These are phyloP conservation scores for Machimus rusticus DNA, from an alignment of 2,888 invertebrate species.

Conservation along the genomic window DNA sequence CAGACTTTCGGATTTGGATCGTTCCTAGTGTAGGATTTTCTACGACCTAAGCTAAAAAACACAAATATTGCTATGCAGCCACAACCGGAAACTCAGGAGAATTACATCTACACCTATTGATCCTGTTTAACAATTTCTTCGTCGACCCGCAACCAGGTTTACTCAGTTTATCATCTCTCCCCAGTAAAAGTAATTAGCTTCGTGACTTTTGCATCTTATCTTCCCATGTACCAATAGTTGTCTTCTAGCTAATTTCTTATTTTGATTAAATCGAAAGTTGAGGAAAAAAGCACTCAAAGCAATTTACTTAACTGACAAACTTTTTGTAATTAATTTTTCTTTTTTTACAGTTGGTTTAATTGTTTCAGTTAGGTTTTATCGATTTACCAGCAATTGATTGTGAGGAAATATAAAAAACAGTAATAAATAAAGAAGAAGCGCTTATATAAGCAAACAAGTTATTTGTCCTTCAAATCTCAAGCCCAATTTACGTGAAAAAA, in stretches of 20 bases:
- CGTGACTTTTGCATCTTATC: neutral
- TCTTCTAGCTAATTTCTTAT: neutral
- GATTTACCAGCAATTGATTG: neutral
- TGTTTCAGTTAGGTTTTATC: neutral
- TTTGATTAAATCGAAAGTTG: neutral
- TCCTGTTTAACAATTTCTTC: neutral
- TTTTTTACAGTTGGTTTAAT: neutral
- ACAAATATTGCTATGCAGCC: neutral
- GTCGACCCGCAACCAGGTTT: neutral
- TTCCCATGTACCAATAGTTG: neutral
- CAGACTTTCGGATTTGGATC: constrained; percentile 61
- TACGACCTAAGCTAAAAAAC: neutral
- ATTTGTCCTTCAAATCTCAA: neutral
- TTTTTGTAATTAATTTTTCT: neutral
- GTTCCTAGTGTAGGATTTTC: constrained; percentile 48
- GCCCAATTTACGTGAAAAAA: no score
- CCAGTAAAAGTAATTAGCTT: neutral
- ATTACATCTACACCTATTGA: neutral
- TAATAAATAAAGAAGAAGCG: constrained; percentile 12
- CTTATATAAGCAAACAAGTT: neutral
- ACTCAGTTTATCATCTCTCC: neutral
- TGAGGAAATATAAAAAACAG: neutral
- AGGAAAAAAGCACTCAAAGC: neutral
- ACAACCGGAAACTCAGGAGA: neutral
- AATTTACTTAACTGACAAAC: neutral